Base-by-base conservation (phyloP, 2,797 vertebrate species). In the Sebastes paucispinis region DNA sequence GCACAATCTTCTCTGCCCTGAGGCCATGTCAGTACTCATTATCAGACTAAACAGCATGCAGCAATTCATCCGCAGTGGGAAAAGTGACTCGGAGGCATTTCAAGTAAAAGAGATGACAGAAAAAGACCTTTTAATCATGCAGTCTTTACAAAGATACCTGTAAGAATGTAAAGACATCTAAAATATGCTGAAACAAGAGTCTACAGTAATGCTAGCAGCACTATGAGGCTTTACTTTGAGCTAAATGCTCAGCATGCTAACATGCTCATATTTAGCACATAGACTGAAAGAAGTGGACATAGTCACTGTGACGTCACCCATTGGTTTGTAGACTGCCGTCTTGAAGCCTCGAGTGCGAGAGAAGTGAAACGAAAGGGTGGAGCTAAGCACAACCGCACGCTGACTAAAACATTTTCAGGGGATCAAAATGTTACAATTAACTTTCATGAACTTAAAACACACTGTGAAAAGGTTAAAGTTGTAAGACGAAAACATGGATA, bases 1-100 rank as follows among this genome's bases (percentile, higher is more conserved):
- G 76, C 62, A 71, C 55, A 68, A 58, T 69, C 57, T 69, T 58
- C n/a, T 65, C 27, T 64, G 58, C 72, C 69, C 64, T n/a, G 34
- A 52, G 73, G 69, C 67, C 68, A 52, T 32, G 71, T 63, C 10
- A 12, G 47, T 27, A 47, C 32, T 39, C 62, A 27, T 50, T 67
- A 78, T 77, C 65, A 75, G 59, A 62, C 69, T 63, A 34, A 55
- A 62, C 66, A 39, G 32, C 60, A 10, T 13, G 60, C 31, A 57
- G 59, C 62, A 77, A 73, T 66, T 54, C 7, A 60, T 55, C 8
- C 52, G 29, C 47, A 57, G 50, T 22, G 27, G 70, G 64, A 59
- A 54, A 39, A 54, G 18, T 14, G 50, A 69, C 70, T 79, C 10
- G 18, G 54, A 60, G 60, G 22, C 10, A 66, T 58, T 81, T 73